These are phyloP conservation scores for Beris chalybata DNA, from an alignment of 2,888 invertebrate species.

Conservation along the genomic window DNA sequence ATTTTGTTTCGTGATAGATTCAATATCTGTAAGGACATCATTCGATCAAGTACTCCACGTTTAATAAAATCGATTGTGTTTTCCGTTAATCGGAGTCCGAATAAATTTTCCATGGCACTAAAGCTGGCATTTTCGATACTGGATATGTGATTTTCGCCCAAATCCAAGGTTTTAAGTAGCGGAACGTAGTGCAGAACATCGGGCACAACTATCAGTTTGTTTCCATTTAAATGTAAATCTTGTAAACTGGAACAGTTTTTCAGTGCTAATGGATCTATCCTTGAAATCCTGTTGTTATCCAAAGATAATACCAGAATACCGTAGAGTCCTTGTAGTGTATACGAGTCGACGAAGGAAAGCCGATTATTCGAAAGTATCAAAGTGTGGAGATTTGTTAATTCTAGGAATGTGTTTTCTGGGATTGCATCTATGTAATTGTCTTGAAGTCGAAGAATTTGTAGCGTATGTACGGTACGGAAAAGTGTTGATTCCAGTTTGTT, in stretches of 20 bases:
- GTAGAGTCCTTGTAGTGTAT: slow-evolving; percentile 82
- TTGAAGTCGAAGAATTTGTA: slow-evolving; percentile 82
- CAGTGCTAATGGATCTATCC: slow-evolving; percentile 82
- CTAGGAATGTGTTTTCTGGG: slow-evolving; percentile 82
- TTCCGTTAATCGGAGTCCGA: slow-evolving; percentile 84
- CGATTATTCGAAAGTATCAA: slow-evolving; percentile 84
- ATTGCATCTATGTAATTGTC: slow-evolving; percentile 82
- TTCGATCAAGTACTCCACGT: slow-evolving; percentile 74
- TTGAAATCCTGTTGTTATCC: slow-evolving; percentile 81
- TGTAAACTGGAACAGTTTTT: slow-evolving; percentile 86
- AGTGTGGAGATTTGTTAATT: slow-evolving; percentile 87
- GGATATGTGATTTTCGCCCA: slow-evolving; percentile 87
- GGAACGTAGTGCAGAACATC: slow-evolving; percentile 81
- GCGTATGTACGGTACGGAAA: slow-evolving; percentile 80
- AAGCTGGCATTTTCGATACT: slow-evolving; percentile 80
- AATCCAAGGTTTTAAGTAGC: slow-evolving; percentile 81
- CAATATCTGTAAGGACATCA: slow-evolving; percentile 79
- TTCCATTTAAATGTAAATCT: slow-evolving; percentile 87
- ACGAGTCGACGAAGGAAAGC: slow-evolving; percentile 78
- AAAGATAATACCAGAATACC: slow-evolving; percentile 80
- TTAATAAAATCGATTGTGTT: slow-evolving; percentile 82
- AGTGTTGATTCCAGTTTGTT: slow-evolving; percentile 80
- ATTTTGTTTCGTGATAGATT: slow-evolving; percentile 87
- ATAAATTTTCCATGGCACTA: slow-evolving; percentile 80
- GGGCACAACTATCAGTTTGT: slow-evolving; percentile 78